Conservation (phyloP, 2,888 invertebrate species). For the Crossocerus cetratus region DNA sequence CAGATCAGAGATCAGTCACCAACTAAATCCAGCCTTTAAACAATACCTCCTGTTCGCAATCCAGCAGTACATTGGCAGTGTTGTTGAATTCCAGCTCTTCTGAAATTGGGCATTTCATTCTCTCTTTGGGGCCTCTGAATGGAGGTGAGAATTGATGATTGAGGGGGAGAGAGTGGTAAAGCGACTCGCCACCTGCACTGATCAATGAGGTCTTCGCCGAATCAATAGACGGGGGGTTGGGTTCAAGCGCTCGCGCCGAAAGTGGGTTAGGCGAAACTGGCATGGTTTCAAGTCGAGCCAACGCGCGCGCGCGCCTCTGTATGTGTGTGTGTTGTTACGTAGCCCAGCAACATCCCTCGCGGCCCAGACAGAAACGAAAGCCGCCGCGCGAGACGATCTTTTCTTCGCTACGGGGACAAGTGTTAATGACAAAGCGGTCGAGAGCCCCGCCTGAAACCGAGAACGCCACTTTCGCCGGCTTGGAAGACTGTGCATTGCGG, state of each 20-base stretch:
- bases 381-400: neutral
- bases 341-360: neutral
- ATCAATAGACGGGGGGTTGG: neutral
- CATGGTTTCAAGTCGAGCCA: conserved; percentile 10
- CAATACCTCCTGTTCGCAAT: too few species aligned
- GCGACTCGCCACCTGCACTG: neutral
- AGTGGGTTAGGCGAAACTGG: conserved; percentile 27
- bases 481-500: conserved; percentile 1
- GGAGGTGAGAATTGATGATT: too few species aligned
- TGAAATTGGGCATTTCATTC: too few species aligned
- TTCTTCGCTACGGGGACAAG: neutral
- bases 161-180: too few species aligned
- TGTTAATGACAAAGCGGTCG: too few species aligned
- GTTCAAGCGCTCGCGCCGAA: neutral
- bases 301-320: too few species aligned
- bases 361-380: neutral
- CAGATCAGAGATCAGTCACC: too few species aligned
- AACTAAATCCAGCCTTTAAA: too few species aligned
- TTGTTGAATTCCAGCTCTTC: too few species aligned
- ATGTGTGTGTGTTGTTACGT: too few species aligned
- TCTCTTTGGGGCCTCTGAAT: too few species aligned
- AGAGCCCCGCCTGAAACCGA: neutral
- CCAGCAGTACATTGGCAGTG: too few species aligned
- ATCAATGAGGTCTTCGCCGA: neutral
- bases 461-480: conserved; percentile 14